These are phyloP conservation scores for Bombus pascuorum DNA, from an alignment of 1,140 invertebrate species.

Conservation along the genomic window DNA sequence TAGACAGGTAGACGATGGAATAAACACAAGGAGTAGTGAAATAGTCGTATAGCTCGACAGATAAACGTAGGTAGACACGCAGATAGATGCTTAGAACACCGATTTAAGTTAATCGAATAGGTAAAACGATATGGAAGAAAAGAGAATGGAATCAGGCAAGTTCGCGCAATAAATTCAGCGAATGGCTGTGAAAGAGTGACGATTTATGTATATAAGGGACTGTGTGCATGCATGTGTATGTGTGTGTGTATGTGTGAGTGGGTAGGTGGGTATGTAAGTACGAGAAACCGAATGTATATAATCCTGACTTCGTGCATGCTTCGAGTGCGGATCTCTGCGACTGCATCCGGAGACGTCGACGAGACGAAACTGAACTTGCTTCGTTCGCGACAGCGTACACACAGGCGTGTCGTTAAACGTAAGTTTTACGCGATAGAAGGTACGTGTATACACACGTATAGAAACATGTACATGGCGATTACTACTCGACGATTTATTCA, in stretches of 20 bases:
- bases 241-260: neutral
- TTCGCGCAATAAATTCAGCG: neutral
- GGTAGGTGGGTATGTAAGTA: neutral
- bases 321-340: neutral
- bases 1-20: neutral
- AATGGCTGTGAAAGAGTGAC: conserved; percentile 20
- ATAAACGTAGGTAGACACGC: conserved; percentile 25
- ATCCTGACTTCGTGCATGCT: neutral
- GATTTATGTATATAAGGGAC: conserved; percentile 1
- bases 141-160: neutral
- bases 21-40: neutral
- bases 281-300: no score
- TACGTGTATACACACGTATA: neutral
- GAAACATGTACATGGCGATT: neutral
- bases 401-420: neutral
- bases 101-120: neutral
- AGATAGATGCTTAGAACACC: neutral
- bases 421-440: neutral
- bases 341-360: neutral
- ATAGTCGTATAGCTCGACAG: conserved; percentile 21
- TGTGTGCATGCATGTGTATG: neutral
- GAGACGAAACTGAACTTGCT: neutral
- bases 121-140: neutral
- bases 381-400: neutral
- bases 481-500: conserved; percentile 5